These are phyloP conservation scores for Prunella fulvescens DNA, from an alignment of 2,113 vertebrate species.

Conservation along the genomic window DNA sequence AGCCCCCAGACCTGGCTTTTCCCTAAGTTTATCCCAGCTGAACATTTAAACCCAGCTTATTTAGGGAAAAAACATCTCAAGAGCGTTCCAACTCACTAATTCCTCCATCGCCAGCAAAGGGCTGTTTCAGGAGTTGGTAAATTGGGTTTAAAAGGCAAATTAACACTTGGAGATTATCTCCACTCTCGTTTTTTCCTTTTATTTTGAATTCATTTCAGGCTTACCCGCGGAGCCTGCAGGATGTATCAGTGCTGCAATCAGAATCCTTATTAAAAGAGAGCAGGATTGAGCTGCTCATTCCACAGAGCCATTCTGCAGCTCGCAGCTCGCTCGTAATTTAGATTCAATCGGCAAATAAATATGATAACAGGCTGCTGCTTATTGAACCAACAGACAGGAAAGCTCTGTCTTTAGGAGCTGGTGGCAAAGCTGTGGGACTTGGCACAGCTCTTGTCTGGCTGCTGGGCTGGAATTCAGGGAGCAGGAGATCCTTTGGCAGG, in stretches of 20 bases:
- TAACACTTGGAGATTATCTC: not conserved
- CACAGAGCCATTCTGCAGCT: not conserved
- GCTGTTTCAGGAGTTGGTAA: not conserved
- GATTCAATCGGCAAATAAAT: conserved; percentile 30
- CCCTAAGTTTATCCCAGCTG: not conserved
- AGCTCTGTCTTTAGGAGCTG: not conserved
- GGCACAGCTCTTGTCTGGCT: not conserved
- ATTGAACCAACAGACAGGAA: not conserved
- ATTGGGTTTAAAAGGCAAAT: conserved; percentile 10
- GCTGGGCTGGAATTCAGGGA: not conserved
- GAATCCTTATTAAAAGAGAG: not conserved
- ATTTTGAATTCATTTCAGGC: not conserved
- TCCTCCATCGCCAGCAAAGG: not conserved
- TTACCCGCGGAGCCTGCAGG: not conserved
- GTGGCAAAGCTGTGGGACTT: not conserved
- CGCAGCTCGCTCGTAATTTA: not conserved
- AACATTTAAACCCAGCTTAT: not conserved
- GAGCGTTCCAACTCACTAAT: not conserved
- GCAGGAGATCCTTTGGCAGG: not conserved
- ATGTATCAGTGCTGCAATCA: not conserved
- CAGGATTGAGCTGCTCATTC: conserved; percentile 11
- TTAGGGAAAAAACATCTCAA: not conserved
- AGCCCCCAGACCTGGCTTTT: not conserved
- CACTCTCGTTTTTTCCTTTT: not conserved
- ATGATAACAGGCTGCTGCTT: not conserved